A percentile compares a stretch with the other conserved stretches of the same genome.
phyloP scores from a whole-genome alignment of 2,797 vertebrate species.

The Saxicola maurus region DNA sequence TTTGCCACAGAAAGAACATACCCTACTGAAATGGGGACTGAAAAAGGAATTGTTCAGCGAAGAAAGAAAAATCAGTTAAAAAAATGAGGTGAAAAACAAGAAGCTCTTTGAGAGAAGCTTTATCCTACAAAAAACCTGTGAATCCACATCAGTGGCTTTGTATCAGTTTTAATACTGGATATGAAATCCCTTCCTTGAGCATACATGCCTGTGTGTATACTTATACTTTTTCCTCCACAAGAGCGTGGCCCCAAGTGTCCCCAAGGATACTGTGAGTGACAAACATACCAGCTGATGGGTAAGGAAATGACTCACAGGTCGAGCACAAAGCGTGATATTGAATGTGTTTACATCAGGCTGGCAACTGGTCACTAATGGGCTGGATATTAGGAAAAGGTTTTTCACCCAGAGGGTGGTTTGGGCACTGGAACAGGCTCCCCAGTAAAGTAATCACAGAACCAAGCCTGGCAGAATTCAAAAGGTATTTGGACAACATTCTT shows the following conservation, averaged over 20 bases:
- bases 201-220: not conserved
- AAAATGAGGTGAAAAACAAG: not conserved
- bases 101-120: not conserved
- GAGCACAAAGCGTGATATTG: not conserved
- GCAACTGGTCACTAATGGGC: not conserved
- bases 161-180: not conserved
- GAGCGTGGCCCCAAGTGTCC: not conserved
- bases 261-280: not conserved
- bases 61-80: slow-evolving; percentile 7
- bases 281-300: not conserved
- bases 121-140: not conserved
- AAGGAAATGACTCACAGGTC: not conserved
- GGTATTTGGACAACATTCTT: not conserved
- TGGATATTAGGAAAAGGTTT: not conserved
- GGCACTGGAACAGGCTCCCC: not conserved
- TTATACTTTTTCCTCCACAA: not conserved
- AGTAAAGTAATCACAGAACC: not conserved
- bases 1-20: not conserved
- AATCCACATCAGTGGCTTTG: not conserved
- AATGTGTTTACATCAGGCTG: not conserved
- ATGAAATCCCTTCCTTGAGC: not conserved
- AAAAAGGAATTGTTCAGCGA: not conserved
- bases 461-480: not conserved
- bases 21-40: not conserved
- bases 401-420: not conserved